Conservation (phyloP, 2,888 invertebrate genomes). For the Chymomyza amoena region DNA sequence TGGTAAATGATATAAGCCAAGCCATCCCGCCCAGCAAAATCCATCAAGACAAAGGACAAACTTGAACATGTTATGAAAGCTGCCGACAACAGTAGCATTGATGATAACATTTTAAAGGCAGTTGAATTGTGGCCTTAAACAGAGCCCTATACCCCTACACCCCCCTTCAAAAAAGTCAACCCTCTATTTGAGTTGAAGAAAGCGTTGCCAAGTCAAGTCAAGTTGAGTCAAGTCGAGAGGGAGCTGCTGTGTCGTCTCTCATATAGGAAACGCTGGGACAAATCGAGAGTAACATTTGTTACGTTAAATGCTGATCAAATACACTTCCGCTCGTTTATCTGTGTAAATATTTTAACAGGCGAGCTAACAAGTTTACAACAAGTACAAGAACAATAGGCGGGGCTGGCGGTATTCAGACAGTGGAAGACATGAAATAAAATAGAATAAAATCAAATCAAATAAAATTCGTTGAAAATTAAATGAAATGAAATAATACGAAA, state of each 20-base stretch:
- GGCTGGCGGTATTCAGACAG: slow-evolving; percentile 14
- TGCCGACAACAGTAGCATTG: slow-evolving; percentile 23
- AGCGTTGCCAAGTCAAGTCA: slow-evolving; percentile 1
- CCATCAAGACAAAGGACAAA: slow-evolving; percentile 5
- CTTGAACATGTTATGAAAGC: slow-evolving; percentile 28
- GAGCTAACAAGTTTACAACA: slow-evolving; percentile 59
- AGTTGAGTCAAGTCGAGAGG: neutral
- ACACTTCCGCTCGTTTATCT: slow-evolving; percentile 74
- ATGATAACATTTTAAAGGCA: slow-evolving; percentile 25
- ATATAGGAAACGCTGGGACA: neutral
- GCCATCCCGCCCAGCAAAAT: slow-evolving; percentile 10
- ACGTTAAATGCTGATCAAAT: slow-evolving; percentile 65
- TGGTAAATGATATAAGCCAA: neutral
- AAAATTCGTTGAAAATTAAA: neutral
- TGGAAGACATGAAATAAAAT: slow-evolving; percentile 36
- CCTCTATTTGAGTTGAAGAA: neutral
- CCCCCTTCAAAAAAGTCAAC: neutral
- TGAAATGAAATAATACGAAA: neutral
- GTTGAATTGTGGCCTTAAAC: neutral
- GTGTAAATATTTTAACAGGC: slow-evolving; percentile 68
- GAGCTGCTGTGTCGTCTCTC: neutral
- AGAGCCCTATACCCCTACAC: no score
- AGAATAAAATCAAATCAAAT: neutral
- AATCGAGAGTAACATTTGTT: slow-evolving; percentile 27
- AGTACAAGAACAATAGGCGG: slow-evolving; percentile 30